A percentile compares a stretch with the other conserved stretches of the same genome.
phyloP scores from a whole-genome alignment of 37 sponge, comb jelly and placozoan species.

The Geodia barretti region DNA sequence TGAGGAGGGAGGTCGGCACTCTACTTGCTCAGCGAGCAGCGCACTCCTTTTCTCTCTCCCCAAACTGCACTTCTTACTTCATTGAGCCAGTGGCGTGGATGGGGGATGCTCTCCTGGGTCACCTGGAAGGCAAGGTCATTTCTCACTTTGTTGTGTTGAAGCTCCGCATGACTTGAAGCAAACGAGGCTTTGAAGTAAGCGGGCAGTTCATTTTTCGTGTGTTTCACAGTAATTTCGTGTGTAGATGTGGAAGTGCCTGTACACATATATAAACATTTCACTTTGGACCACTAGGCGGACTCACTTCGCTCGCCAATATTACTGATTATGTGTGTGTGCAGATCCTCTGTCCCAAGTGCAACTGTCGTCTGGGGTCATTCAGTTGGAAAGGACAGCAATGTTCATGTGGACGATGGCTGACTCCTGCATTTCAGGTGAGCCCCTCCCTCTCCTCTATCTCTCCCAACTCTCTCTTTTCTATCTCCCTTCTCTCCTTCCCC shows the following conservation, averaged over 20 bases:
- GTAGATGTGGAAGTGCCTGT: background rate
- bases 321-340: conserved; percentile 44
- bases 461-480: no score
- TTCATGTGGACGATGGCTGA: conserved; percentile 95
- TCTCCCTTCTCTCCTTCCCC: no score
- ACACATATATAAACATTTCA: no score
- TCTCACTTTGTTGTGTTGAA: background rate
- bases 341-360: conserved; percentile 84
- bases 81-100: conserved; percentile 75
- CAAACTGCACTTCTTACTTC: conserved; percentile 67
- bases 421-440: conserved; percentile 87
- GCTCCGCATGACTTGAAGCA: no score
- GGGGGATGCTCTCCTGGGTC: conserved; percentile 47
- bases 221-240: background rate
- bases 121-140: conserved; percentile 57
- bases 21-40: no score
- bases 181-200: no score
- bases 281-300: no score
- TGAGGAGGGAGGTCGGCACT: no score
- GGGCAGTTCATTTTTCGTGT: no score
- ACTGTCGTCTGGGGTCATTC: conserved; percentile 74
- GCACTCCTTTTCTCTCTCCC: background rate
- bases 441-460: no score
- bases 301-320: no score
- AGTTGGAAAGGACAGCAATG: conserved; percentile 90